Percentiles rank a stretch among this genome's conserved stretches.
Evolutionary conservation across 1,140 invertebrate genomes (phyloP).

Genomic region (Ridgeia piscesae): DNA sequence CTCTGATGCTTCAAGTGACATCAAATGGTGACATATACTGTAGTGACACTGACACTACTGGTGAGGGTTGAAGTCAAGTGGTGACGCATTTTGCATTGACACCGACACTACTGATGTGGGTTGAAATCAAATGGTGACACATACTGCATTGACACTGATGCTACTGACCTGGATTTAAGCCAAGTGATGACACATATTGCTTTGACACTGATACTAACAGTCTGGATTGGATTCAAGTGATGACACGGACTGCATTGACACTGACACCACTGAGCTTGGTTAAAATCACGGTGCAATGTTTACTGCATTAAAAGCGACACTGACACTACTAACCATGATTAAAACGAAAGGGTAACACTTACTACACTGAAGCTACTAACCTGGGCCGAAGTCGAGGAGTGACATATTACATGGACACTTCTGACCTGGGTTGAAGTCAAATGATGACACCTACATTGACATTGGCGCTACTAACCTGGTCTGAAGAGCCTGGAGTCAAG

Average conservation of each 20-base stretch:
- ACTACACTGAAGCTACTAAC: too few relatives aligned
- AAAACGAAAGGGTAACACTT: too few relatives aligned
- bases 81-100: constrained; percentile 66
- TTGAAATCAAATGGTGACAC: neutral
- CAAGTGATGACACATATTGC: constrained; percentile 70
- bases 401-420: too few relatives aligned
- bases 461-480: constrained; percentile 47
- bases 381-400: too few relatives aligned
- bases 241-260: neutral
- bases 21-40: neutral
- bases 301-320: too few relatives aligned
- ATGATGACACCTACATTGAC: neutral
- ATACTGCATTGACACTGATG: neutral
- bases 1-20: too few relatives aligned
- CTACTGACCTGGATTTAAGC: constrained; percentile 57
- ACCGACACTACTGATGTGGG: neutral
- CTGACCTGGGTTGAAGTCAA: too few relatives aligned
- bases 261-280: neutral
- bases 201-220: constrained; percentile 1
- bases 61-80: constrained; percentile 61
- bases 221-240: constrained; percentile 71
- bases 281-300: constrained; percentile 34
- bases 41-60: neutral
- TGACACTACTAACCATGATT: too few relatives aligned
- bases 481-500: too few relatives aligned